Base-by-base conservation (phyloP, 2,113 vertebrate species). In the Cololabis saira region DNA sequence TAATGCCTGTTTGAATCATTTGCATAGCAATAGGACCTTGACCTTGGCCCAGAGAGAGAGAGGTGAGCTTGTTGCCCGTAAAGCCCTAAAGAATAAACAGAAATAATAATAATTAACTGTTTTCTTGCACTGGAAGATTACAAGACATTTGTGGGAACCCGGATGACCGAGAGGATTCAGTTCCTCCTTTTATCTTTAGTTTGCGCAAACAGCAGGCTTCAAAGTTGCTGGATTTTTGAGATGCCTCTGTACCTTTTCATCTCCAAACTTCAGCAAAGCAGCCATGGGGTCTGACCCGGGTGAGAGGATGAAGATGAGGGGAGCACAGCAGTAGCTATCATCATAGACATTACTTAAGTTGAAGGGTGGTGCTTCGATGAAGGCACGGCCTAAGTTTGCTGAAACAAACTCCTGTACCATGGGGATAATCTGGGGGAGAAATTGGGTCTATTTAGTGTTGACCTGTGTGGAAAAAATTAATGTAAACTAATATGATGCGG, bases 1-100 rank as follows among this genome's bases (percentile, higher is more conserved):
- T 95, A 55, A 95, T 67, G 16, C 87, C 95, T 12, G 91, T 91
- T 81, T 96, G 86, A 64, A 96, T 91, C 96, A 97, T 95, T 27
- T 67, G 90, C 93, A 96, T 93, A 2, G 96, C 95, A 40, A 96
- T 95, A 0, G 95, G 96, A 14, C 96, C 96, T 89, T 96, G 96
- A 66, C 96, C 95, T 92, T 98, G 96, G 42, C 95, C 96, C 73
- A 97, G 93, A 33, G 95, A 96, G 33, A 96, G 86, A 15, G 95
- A 97, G 42, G 91, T 94, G 60, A 97, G 90, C 82, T 93, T 98
- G 71, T 90, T 82, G 3, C 92, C 94, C 0, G 92, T 89, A 5
- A 94, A 97, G 5, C 95, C 95, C 96, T 97, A 83, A 42, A 44
- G 41, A 54, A 60, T 13, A 69, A 22, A 68, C 57, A 76, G 9